Evolutionary conservation across 1,140 invertebrate genomes (phyloP), one percentile per base, ranked within the genome.

Genomic region (Aphidius gifuensis): DNA sequence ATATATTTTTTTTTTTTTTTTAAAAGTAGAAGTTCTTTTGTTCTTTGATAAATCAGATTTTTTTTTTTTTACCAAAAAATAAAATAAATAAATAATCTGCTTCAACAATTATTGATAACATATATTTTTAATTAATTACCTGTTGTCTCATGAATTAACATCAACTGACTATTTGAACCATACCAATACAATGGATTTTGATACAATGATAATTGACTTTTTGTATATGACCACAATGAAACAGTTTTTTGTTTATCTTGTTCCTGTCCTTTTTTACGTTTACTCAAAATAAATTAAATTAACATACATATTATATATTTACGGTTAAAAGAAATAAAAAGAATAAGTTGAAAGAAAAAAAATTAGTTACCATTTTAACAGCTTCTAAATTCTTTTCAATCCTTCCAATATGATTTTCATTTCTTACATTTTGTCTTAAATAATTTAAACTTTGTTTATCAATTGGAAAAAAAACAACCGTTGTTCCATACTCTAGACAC

Each of bases 401-500:
- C 11, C 89, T 81, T 32, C 87, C 80, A n/a, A 98, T 88, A 76
- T 93, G 93, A 16, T 90, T 85, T 60, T 89, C 85, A 6, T 89
- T 85, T 43, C 96, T 87, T 80, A 94, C 94, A 64, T 95, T 98
- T 83, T 97, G 94, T 51, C 81, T 79, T 40, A 98, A 85, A 75
- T 98, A 98, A 40, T 83, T 78, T 23, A 99, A 83, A 40, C 93
- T 95, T 46, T 90, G 87, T 38, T 86, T 78, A 81, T 99, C 97
- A 2, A 98, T 91, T 3, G 97, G 93, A 81, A 99, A 99, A 77
- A 92, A 98, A 0, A 92, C 96, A 66, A 96, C 89, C 1, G 97
- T 99, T 7, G 97, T 97, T 32, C 97, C 92, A 78, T 98, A 99
- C 82, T 98, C 97, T 0, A 96, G 96, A 77, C 93, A 97, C 97